Percentiles rank a stretch among this genome's conserved stretches.
Evolutionary conservation across 1,140 invertebrate species (phyloP).

Genomic region (Megalonaias nervosa): DNA sequence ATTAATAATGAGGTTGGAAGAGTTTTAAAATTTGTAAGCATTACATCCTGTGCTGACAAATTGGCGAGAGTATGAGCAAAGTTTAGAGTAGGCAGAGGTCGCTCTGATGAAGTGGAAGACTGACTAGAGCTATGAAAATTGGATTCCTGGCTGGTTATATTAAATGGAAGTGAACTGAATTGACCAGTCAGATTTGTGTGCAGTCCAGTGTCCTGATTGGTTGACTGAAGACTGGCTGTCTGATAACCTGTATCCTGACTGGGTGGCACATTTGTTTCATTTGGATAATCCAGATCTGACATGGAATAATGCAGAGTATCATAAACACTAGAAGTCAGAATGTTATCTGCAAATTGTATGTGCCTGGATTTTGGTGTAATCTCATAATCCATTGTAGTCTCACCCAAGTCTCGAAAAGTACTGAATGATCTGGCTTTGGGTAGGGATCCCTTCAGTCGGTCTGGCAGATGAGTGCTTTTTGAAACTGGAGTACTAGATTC

Average conservation of each 20-base stretch:
- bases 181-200: conserved; percentile 51
- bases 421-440: conserved; percentile 16
- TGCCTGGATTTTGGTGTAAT: conserved; percentile 18
- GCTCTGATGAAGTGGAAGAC: background rate
- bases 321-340: conserved; percentile 46
- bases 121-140: conserved; percentile 9
- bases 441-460: conserved; percentile 12
- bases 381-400: conserved; percentile 48
- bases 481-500: conserved; percentile 29
- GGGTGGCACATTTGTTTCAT: conserved; percentile 28
- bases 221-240: conserved; percentile 51
- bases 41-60: conserved; percentile 11
- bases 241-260: conserved; percentile 57
- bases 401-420: conserved; percentile 34
- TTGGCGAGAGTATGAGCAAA: conserved; percentile 14
- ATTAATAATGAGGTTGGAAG: background rate
- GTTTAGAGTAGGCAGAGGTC: conserved; percentile 13
- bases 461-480: conserved; percentile 4
- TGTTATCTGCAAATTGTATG: conserved; percentile 40
- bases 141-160: conserved; percentile 34
- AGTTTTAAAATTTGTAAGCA: conserved; percentile 1
- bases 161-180: conserved; percentile 40
- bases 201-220: conserved; percentile 43
- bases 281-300: conserved; percentile 37
- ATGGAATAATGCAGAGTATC: conserved; percentile 40